Percentiles rank a stretch among this genome's conserved stretches.
phyloP scores from a whole-genome alignment of 2,113 vertebrate genomes.

The Calyptommatus sinebrachiatus region DNA sequence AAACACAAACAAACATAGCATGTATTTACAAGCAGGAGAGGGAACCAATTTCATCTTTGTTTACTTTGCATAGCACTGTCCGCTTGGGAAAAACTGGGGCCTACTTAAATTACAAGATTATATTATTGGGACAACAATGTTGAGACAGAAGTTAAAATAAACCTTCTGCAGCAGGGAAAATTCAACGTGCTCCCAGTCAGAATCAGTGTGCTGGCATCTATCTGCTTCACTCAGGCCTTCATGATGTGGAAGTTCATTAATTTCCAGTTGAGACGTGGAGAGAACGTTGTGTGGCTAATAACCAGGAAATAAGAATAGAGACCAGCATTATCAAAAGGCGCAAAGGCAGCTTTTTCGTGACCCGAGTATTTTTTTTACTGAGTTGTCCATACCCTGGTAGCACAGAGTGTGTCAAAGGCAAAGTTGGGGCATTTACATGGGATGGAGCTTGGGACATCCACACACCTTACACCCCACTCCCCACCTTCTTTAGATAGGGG shows the following conservation, averaged over 20 bases:
- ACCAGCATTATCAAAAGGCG: no score
- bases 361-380: no score
- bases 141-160: neutral
- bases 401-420: no score
- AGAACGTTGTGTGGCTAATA: conserved; percentile 60
- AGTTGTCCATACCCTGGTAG: no score
- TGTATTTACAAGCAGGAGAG: rapidly evolving
- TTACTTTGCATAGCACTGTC: neutral
- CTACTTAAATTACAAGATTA: neutral
- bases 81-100: neutral
- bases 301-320: no score
- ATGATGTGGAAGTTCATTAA: conserved; percentile 99
- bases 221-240: conserved; percentile 94
- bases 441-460: no score
- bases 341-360: no score
- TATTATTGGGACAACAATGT: neutral
- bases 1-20: neutral
- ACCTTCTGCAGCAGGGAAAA: neutral
- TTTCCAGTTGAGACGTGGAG: conserved; percentile 95
- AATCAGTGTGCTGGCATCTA: conserved; percentile 89
- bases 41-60: conserved; percentile 8
- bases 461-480: no score
- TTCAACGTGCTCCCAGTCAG: conserved; percentile 56
- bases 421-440: no score
- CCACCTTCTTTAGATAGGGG: no score